A percentile compares a stretch with the other conserved stretches of the same genome.
Conservation (phyloP, 2,888 invertebrate species). For the Dorcus hopei region DNA sequence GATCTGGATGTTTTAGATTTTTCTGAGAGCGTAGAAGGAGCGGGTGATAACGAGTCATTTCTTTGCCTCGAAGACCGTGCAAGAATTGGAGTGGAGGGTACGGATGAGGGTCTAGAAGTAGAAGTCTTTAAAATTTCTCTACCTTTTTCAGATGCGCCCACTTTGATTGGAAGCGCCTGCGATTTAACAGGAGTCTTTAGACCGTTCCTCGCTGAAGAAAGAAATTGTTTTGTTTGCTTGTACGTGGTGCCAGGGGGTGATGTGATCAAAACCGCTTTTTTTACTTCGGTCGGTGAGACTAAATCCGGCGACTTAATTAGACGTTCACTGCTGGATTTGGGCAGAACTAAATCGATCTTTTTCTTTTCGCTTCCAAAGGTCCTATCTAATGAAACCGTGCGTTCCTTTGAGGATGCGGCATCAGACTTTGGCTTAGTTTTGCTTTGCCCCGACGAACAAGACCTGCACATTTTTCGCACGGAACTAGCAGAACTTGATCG, state of each 20-base stretch:
- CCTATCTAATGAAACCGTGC: constrained; percentile 53
- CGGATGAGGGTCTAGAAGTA: not conserved
- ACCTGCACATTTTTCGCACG: constrained; percentile 15
- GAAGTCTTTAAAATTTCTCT: constrained; percentile 31
- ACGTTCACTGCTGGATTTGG: constrained; percentile 29
- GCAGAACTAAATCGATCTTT: constrained; percentile 48
- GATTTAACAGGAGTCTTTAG: constrained; percentile 31
- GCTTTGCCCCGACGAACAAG: constrained; percentile 13
- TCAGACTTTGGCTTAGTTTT: not conserved
- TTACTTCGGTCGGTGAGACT: constrained; percentile 59
- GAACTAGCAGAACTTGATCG: constrained; percentile 23
- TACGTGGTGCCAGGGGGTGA: constrained; percentile 42
- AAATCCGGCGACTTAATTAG: constrained; percentile 54
- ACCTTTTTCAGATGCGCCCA: constrained; percentile 44
- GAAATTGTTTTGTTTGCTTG: constrained; percentile 47
- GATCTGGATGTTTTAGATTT: constrained; percentile 31
- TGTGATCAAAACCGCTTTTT: constrained; percentile 29
- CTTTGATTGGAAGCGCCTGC: constrained; percentile 48
- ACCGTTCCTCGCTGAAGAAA: constrained; percentile 40
- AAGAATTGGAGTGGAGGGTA: constrained; percentile 18
- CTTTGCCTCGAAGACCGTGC: constrained; percentile 22
- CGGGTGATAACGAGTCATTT: constrained; percentile 25
- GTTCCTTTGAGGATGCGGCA: constrained; percentile 23
- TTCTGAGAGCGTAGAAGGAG: constrained; percentile 31
- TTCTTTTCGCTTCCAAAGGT: constrained; percentile 56